A percentile compares a stretch with the other conserved stretches of the same genome.
Conservation (phyloP, 2,888 invertebrate species). For the Chydorus sphaericus region DNA sequence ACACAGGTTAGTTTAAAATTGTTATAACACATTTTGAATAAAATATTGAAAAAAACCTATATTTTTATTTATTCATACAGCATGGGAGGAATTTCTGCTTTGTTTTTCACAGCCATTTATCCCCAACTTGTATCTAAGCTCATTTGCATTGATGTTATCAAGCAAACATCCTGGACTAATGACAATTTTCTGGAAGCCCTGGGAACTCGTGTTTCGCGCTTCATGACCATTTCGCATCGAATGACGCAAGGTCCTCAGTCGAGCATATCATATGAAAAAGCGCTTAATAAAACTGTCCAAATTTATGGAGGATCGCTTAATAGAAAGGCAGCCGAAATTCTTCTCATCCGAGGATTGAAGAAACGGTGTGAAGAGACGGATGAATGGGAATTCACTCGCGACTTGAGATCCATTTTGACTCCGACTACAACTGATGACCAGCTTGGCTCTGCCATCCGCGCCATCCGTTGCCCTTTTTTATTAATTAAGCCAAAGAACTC, state of each 20-base stretch:
- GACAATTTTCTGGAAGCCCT: not conserved
- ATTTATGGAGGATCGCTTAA: not conserved
- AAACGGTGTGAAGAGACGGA: not conserved
- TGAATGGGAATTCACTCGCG: not conserved
- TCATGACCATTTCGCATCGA: not conserved
- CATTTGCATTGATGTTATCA: constrained; percentile 21
- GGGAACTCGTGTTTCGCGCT: not conserved
- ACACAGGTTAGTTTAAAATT: not conserved
- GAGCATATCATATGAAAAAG: not conserved
- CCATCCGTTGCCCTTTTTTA: not conserved
- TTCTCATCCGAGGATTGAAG: not conserved
- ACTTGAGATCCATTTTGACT: not conserved
- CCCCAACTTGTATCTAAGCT: constrained; percentile 21
- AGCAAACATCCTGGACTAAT: constrained; percentile 8
- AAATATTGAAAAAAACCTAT: not conserved
- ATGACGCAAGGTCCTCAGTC: not conserved
- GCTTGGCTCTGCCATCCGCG: not conserved
- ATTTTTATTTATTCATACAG: not conserved
- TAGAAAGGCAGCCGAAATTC: not conserved
- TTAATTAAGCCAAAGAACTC: not conserved
- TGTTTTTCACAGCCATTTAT: constrained; percentile 21
- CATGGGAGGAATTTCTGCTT: constrained; percentile 14
- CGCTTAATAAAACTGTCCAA: not conserved
- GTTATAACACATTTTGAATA: not conserved
- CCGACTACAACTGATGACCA: not conserved